Base-by-base conservation (phyloP, 1,140 invertebrate genomes). In the Lasaia peninsularis region DNA sequence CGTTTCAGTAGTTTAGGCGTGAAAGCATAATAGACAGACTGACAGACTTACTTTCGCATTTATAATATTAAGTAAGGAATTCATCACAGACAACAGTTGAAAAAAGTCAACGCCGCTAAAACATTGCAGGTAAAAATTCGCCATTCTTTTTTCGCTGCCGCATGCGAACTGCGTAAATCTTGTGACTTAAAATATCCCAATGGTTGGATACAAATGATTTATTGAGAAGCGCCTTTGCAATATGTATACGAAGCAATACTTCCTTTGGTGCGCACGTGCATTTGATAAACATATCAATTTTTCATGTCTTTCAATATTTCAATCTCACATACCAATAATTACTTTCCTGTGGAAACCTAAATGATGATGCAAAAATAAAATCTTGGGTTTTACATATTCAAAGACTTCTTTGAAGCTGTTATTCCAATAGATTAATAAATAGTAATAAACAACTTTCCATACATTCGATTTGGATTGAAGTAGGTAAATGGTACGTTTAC, bases 251-350 rank as follows among this genome's bases (percentile, higher is more conserved):
- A 57, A 76, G 77, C 71, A 75, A 63, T 72, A 63, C 61, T 62
- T 70, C 49, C 69, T 80, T 81, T 78, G 73, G 78, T 72, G 68
- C 71, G 55, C 67, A 68, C 70, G 67, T 78, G 63, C 71, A 60
- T 58, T 50, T 53, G 58, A 64, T 62, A 68, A 77, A 81, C 71
- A 74, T 72, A 75, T 81, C 77, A 77, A 84, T 84, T 77, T 75
- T 63, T 62, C 63, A 60, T 62, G 68, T 67, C 70, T 74, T 62
- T 60, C 65, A 58, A 50, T 58, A 37, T 62, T 60, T 44, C 40
- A 44, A 20, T 20, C 18, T 44, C 40, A 18, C 9, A 20, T 44
- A 44, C 18, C 11, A 44, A 44, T 61, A 55, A 56, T 35, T 58
- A 50, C 58, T 63, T 61, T 58, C 34, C 24, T 48, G 14, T 28